phyloP scores from a whole-genome alignment of 1,140 invertebrate species.

The Papilio polyxenes region DNA sequence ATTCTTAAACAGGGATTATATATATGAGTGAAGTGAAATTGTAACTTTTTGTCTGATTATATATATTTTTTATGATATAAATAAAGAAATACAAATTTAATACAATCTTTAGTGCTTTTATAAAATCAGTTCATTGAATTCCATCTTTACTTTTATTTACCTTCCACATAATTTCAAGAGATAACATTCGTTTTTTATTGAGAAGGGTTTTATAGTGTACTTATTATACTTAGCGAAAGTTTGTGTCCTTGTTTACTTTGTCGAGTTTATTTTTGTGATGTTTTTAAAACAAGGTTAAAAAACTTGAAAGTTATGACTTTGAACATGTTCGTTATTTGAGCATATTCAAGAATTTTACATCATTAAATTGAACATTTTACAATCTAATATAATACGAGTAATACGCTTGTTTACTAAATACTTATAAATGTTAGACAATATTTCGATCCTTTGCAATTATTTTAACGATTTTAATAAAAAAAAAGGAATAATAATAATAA shows the following conservation, averaged over 20 bases:
- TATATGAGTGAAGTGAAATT: no score
- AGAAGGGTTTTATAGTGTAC: conserved; percentile 1
- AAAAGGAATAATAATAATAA: no score
- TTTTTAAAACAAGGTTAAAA: not conserved
- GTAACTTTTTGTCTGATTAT: no score
- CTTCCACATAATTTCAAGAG: not conserved
- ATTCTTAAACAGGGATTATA: no score
- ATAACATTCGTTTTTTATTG: conserved; percentile 3
- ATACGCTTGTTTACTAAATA: no score
- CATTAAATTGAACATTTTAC: not conserved
- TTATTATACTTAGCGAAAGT: conserved; percentile 11
- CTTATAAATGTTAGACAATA: no score
- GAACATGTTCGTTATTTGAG: not conserved
- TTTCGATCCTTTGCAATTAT: no score
- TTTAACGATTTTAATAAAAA: no score
- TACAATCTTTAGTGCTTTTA: not conserved
- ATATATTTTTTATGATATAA: no score
- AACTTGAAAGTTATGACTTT: not conserved
- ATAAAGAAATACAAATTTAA: not conserved
- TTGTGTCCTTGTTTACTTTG: not conserved
- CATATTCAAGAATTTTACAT: not conserved
- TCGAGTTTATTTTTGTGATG: not conserved
- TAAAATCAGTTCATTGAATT: not conserved
- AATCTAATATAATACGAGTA: not conserved
- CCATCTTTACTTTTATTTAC: not conserved